These are phyloP conservation scores for Chelon labrosus DNA, from an alignment of 2,797 vertebrate genomes.

Conservation along the genomic window DNA sequence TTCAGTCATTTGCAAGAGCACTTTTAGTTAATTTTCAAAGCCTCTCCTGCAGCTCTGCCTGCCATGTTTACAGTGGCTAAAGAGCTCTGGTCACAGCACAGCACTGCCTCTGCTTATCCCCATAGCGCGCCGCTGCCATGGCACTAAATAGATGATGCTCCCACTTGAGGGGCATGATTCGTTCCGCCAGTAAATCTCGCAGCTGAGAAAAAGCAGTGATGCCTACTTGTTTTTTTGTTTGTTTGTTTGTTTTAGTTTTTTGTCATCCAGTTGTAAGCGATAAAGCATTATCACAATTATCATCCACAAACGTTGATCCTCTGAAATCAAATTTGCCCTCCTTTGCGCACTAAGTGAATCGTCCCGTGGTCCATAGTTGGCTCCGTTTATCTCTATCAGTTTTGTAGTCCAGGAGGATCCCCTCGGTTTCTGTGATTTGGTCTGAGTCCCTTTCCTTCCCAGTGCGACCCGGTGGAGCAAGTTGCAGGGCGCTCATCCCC, in stretches of 20 bases:
- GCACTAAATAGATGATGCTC: conserved; percentile 54
- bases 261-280: not conserved
- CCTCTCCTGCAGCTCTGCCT: not conserved
- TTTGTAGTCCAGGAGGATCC: conserved; percentile 70
- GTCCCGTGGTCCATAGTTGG: conserved; percentile 55
- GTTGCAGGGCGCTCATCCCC: conserved; percentile 30
- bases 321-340: conserved; percentile 36
- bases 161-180: conserved; percentile 40
- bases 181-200: conserved; percentile 21
- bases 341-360: conserved; percentile 33
- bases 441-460: conserved; percentile 54
- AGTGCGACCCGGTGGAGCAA: conserved; percentile 16
- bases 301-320: conserved; percentile 66
- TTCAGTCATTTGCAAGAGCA: too few species aligned
- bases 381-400: conserved; percentile 54
- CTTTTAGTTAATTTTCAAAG: not conserved
- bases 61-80: not conserved
- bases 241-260: not conserved
- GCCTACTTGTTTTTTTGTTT: not conserved
- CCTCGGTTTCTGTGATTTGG: not conserved
- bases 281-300: conserved; percentile 21
- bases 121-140: conserved; percentile 34
- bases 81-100: conserved; percentile 30
- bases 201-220: conserved; percentile 25
- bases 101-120: conserved; percentile 23